Evolutionary conservation across 2,113 vertebrate species (phyloP).

Genomic region (Pristiophorus japonicus): DNA sequence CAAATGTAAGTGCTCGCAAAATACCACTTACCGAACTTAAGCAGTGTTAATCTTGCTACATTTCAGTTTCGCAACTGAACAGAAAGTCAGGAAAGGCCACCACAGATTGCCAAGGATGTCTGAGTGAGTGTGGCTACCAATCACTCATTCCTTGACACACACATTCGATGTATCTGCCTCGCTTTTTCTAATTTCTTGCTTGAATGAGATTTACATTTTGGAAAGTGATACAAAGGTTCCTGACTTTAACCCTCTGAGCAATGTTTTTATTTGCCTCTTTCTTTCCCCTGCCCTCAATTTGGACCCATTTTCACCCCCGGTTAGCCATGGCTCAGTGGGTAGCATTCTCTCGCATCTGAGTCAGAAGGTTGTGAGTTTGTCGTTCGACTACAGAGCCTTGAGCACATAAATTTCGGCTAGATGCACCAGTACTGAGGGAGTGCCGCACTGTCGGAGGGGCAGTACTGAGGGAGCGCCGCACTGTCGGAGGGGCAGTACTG

Average conservation of each 20-base stretch:
- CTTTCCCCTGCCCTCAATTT: neutral
- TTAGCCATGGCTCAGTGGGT: neutral
- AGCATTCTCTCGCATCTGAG: neutral
- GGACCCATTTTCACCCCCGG: too few relatives aligned
- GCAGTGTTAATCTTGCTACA: conserved; percentile 31
- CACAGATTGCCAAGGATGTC: neutral
- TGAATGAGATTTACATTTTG: conserved; percentile 28
- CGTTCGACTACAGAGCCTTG: too few relatives aligned
- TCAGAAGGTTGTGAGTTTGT: neutral
- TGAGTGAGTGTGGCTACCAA: neutral
- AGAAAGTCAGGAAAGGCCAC: conserved; percentile 11
- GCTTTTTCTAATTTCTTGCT: conserved; percentile 25
- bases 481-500: neutral
- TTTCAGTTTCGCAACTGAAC: conserved; percentile 11
- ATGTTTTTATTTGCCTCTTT: neutral
- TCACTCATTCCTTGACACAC: conserved; percentile 9
- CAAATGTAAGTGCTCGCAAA: neutral
- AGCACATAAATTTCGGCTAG: too few relatives aligned
- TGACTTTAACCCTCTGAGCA: neutral
- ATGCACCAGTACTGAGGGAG: too few relatives aligned
- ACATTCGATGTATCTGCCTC: conserved; percentile 9
- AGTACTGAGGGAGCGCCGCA: too few relatives aligned
- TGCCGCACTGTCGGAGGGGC: neutral
- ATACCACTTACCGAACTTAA: conserved; percentile 24
- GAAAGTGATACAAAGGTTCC: conserved; percentile 9